Percentiles rank a stretch among this genome's conserved stretches.
phyloP scores from a whole-genome alignment of 2,888 invertebrate genomes.

The Myathropa florea region DNA sequence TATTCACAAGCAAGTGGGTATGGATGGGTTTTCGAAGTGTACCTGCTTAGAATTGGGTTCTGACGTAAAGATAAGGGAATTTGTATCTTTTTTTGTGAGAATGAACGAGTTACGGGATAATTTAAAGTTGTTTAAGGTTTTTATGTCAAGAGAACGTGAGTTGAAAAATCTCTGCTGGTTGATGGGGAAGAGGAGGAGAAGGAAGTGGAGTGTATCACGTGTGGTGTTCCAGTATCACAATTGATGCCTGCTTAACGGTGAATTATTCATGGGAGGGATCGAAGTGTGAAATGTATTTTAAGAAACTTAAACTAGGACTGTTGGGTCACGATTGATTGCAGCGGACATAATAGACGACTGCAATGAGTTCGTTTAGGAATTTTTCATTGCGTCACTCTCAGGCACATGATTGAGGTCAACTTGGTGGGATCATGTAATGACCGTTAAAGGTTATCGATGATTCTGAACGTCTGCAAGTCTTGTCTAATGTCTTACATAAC shows the following conservation, averaged over 20 bases:
- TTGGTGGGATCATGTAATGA: background rate
- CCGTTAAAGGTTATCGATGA: background rate
- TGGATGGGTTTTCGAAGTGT: constrained; percentile 4
- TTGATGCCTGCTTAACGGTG: background rate
- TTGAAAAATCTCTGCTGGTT: background rate
- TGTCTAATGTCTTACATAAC: too few species aligned
- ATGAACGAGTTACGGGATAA: constrained; percentile 55
- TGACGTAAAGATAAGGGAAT: constrained; percentile 7
- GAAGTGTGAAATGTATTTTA: background rate
- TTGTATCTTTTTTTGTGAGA: constrained; percentile 18
- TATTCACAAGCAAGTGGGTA: too few species aligned
- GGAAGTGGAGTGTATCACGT: background rate
- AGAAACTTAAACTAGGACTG: background rate
- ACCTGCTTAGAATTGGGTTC: constrained; percentile 43
- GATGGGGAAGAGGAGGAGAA: too few species aligned
- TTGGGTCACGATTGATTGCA: background rate
- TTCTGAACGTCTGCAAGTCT: too few species aligned
- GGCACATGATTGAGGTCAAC: background rate
- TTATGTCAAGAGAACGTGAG: constrained; percentile 58
- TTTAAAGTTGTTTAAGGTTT: constrained; percentile 27
- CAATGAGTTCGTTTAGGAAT: background rate
- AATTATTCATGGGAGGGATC: background rate
- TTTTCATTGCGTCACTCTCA: background rate
- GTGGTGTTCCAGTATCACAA: background rate
- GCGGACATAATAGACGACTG: background rate